Percentiles rank a stretch among this genome's conserved stretches.
Evolutionary conservation across 2,113 vertebrate species (phyloP).

Genomic region (Pyrgilauda ruficollis): DNA sequence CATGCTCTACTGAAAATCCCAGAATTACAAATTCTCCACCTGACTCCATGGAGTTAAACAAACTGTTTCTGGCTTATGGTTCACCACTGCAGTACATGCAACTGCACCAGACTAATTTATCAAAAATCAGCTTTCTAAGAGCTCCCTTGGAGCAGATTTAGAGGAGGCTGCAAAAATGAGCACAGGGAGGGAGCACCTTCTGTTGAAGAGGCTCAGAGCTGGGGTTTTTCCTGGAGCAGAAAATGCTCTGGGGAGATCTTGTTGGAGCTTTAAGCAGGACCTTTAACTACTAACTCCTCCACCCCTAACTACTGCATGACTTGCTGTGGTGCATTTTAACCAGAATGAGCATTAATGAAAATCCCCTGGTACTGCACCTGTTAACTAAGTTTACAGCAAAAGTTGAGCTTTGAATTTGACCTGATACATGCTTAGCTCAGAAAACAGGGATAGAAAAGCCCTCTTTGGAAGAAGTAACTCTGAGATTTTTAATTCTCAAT

Average conservation of each 20-base stretch:
- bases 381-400: rapidly evolving
- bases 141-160: not conserved
- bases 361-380: rapidly evolving
- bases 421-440: not conserved
- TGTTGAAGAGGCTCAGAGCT: not conserved
- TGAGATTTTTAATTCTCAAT: not conserved
- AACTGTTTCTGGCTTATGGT: rapidly evolving
- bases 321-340: not conserved
- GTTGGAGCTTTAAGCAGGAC: no score
- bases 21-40: rapidly evolving
- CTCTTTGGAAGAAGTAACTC: rapidly evolving
- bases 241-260: not conserved
- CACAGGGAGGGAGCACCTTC: not conserved
- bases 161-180: not conserved
- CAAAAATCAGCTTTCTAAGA: not conserved
- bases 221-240: not conserved
- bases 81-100: not conserved
- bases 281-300: not conserved
- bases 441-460: rapidly evolving
- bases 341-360: not conserved
- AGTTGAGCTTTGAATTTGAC: not conserved
- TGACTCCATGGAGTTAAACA: rapidly evolving
- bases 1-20: rapidly evolving
- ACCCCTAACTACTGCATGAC: no score
- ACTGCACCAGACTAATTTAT: not conserved